Conservation (phyloP, 2,888 invertebrate genomes). For the Metallyticus violacea region DNA sequence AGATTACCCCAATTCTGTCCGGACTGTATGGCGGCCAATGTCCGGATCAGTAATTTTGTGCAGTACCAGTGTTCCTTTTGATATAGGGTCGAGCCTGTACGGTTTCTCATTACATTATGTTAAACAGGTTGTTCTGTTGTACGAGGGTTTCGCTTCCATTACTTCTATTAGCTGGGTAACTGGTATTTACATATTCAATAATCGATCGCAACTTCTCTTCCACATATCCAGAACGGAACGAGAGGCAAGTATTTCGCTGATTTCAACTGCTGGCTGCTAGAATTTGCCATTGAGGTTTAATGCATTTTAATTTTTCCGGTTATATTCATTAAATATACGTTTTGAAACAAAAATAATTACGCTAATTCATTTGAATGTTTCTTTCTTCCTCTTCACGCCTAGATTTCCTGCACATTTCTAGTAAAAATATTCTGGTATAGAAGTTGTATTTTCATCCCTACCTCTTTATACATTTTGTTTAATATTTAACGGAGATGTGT, state of each 20-base stretch:
- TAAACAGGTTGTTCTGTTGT: background rate
- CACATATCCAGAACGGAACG: background rate
- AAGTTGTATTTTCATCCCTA: too few relatives aligned
- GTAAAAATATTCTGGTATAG: too few relatives aligned
- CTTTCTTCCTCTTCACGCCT: too few relatives aligned
- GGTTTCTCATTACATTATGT: conserved; percentile 12
- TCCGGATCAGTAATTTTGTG: background rate
- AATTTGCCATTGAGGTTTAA: background rate
- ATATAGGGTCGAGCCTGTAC: background rate
- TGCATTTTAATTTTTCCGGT: too few relatives aligned
- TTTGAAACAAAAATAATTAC: too few relatives aligned
- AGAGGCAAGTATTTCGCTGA: background rate
- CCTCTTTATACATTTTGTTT: too few relatives aligned
- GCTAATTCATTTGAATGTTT: too few relatives aligned
- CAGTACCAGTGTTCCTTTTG: background rate
- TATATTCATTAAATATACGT: too few relatives aligned
- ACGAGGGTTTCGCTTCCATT: background rate
- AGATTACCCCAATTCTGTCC: background rate
- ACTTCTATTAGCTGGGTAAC: background rate
- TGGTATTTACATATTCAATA: background rate
- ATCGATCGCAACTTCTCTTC: background rate
- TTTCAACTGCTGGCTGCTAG: too few relatives aligned
- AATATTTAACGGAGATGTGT: too few relatives aligned
- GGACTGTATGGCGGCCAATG: background rate
- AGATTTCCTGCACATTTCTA: too few relatives aligned